Conservation (phyloP, 2,113 vertebrate genomes). For the Oreocharis arfaki region DNA sequence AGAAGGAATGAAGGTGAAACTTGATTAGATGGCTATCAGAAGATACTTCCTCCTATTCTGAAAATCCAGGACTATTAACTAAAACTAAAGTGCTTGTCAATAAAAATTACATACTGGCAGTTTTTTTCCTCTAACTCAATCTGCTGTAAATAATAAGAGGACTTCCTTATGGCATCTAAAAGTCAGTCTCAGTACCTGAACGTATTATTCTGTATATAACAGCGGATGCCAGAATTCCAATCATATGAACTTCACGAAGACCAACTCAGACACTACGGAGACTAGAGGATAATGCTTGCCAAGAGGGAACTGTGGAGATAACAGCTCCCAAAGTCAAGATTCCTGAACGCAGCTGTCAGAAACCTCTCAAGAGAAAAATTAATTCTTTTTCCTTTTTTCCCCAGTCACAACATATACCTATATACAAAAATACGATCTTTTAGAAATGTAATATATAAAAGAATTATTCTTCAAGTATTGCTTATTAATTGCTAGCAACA, state of each 20-base stretch:
- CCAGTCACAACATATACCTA: background rate
- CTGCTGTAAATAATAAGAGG: background rate
- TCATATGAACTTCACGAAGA: background rate
- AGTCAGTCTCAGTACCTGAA: background rate
- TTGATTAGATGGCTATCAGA: background rate
- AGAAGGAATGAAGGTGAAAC: background rate
- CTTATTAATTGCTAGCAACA: background rate
- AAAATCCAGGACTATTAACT: background rate
- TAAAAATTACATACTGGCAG: background rate
- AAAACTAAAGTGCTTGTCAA: background rate
- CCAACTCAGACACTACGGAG: background rate
- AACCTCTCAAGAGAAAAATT: background rate
- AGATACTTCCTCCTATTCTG: background rate
- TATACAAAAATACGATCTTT: background rate
- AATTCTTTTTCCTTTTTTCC: background rate
- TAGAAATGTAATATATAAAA: background rate
- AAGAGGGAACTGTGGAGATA: background rate
- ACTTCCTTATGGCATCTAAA: background rate
- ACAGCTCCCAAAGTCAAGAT: background rate
- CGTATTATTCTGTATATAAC: background rate
- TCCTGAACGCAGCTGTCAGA: background rate
- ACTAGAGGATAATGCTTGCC: background rate
- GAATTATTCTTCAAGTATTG: background rate
- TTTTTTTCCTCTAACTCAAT: background rate
- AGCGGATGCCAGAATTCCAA: background rate